Percentiles rank a stretch among this genome's conserved stretches.
Conservation (phyloP, 2,888 invertebrate genomes). For the Ariolimax columbianus region DNA sequence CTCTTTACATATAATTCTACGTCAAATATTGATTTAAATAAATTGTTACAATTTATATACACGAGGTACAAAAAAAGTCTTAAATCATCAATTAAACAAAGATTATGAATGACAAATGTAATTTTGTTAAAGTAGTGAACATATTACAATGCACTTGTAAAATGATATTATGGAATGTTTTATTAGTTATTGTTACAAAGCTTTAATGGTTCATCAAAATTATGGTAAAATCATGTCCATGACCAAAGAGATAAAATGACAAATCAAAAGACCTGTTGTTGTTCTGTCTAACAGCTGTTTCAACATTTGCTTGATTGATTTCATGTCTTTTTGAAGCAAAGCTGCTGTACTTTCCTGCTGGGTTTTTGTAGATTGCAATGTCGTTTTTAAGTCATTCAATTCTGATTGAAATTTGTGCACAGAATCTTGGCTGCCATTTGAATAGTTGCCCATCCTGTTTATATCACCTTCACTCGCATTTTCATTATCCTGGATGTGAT, state of each 20-base stretch:
- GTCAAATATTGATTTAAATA: too few relatives aligned
- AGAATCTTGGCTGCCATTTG: neutral
- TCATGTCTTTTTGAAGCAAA: constrained; percentile 64
- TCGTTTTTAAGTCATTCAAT: constrained; percentile 57
- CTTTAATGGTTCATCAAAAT: neutral
- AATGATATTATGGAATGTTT: too few relatives aligned
- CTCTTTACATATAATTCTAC: too few relatives aligned
- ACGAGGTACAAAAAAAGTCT: too few relatives aligned
- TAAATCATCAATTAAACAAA: too few relatives aligned
- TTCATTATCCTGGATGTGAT: neutral
- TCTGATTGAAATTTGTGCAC: constrained; percentile 24
- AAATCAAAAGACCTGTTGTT: neutral
- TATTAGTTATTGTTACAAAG: too few relatives aligned
- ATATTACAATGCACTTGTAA: too few relatives aligned
- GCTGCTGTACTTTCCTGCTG: constrained; percentile 64
- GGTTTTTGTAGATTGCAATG: constrained; percentile 59
- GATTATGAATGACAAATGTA: too few relatives aligned
- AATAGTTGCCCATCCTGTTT: neutral
- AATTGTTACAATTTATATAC: too few relatives aligned
- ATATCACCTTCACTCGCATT: neutral
- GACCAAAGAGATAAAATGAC: neutral
- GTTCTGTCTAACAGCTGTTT: constrained; percentile 41
- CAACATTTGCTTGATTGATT: constrained; percentile 58
- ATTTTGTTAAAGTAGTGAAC: too few relatives aligned
- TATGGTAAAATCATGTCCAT: neutral